Evolutionary conservation across 2,888 invertebrate genomes (phyloP), one percentile per base, ranked within the genome.

Genomic region (Pristionchus exspectatus): DNA sequence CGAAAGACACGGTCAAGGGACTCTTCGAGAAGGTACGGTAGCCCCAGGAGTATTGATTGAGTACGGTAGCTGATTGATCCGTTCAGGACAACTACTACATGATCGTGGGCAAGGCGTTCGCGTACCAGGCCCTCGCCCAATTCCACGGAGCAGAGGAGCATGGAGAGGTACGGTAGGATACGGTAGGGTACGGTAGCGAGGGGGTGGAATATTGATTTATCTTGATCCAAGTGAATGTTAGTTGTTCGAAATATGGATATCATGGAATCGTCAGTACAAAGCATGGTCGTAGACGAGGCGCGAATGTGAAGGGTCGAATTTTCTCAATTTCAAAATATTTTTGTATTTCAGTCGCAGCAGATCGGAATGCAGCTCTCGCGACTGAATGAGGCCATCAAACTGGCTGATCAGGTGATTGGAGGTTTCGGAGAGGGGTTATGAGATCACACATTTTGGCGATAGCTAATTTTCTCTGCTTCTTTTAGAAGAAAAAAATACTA

Each of bases 61-160:
- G 10, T 77, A 44, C 77, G 18, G 44, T 77, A 77, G n/a, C 44
- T 50, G 21, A 38, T 74, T 7, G n/a, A 21, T 24, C 33, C 24
- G 93, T 95, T 72, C 94, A 97, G 97, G 96, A 96, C 33, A 96
- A 96, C 96, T 90, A 96, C n/a, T 92, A 95, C 0, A 93, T 93
- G 27, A 96, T 97, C 93, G 96, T 97, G 89, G 97, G 97, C 72
- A 99, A 99, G 96, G 98, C 98, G 96, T 96, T 97, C 63, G 97
- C 97, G 2, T 98, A 97, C 96, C 97, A 97, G 94, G 98, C 97
- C 0, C 96, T 99, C 92, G 97, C 98, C 12, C 97, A 98, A 95
- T 97, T 97, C 94, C 97, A 98, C 96, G 98, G 98, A 96, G 97
- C 97, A 91, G 96, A 97, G 91, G 97, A 97, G 81, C 97, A 97